A percentile compares a stretch with the other conserved stretches of the same genome.
These are phyloP conservation scores for Anodontia alba DNA, from an alignment of 2,888 invertebrate species.

Conservation along the genomic window DNA sequence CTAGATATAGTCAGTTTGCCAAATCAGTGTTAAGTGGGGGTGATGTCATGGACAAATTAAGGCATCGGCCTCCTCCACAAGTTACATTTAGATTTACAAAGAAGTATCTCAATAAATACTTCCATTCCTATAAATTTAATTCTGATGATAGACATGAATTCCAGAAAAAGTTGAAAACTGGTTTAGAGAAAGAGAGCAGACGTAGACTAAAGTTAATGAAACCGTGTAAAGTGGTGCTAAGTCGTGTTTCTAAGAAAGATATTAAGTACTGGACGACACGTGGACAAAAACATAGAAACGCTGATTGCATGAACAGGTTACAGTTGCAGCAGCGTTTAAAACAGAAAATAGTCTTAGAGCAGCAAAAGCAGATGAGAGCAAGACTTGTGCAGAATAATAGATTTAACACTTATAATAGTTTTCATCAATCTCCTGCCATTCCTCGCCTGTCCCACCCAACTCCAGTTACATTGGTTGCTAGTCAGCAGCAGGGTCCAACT, in stretches of 20 bases:
- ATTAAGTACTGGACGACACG: constrained; percentile 63
- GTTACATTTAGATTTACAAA: constrained; percentile 69
- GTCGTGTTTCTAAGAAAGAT: constrained; percentile 52
- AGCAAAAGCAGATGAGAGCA: background rate
- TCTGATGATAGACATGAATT: constrained; percentile 61
- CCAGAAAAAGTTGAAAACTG: constrained; percentile 52
- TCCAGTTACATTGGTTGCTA: background rate
- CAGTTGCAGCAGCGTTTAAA: background rate
- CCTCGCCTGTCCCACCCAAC: background rate
- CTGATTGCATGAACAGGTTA: background rate
- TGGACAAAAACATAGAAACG: background rate
- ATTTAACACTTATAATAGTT: background rate
- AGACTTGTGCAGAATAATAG: background rate
- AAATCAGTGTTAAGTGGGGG: background rate
- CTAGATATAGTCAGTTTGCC: constrained; percentile 45
- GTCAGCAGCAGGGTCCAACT: constrained; percentile 29
- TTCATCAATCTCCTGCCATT: background rate
- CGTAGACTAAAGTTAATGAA: constrained; percentile 44
- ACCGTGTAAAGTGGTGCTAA: constrained; percentile 58
- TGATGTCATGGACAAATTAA: constrained; percentile 62
- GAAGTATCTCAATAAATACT: constrained; percentile 59
- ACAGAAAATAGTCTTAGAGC: constrained; percentile 13
- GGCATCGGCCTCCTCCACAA: constrained; percentile 65
- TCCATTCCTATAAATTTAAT: constrained; percentile 72
- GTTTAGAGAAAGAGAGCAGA: constrained; percentile 61